Base-by-base conservation (phyloP, 1,140 invertebrate species). In the Sitobion miscanthi region DNA sequence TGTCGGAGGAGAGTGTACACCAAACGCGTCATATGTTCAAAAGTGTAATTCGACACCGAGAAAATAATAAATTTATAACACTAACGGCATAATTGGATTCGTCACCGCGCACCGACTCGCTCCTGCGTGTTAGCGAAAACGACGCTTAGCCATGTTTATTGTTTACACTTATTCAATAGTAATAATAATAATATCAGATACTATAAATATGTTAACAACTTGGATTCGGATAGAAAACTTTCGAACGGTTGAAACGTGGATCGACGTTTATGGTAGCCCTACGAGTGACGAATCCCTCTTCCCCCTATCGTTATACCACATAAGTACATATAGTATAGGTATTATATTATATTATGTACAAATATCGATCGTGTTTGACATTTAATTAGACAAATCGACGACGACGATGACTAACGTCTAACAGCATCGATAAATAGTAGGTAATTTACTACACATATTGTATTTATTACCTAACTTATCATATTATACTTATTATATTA, bases 31-130 rank as follows among this genome's bases (percentile, higher is more conserved):
- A 23, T 90, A 25, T 90, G 35, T 45, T 90, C 54, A 45, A 90
- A 77, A 62, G 54, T 69, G 89, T 90, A 90, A 90, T 90, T 69
- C 25, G 38, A 69, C 54, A 89, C 54, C 54, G 89, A 69, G 14
- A 62, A 90, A 90, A 90, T 69, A 62, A 69, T 69, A 88, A 35
- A 88, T 57, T 42, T 90, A 90, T 35, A 52, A 77, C 30, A 90
- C 23, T 45, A 42, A 42, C 42, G 1, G 20, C 42, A 57, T 38
- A 38, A 62, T 42, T 42, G 54, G 23, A 90, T 90, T 90, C 30
- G 89, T 69, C 89, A 90, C n/a, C 1, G 14, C 25, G 42, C 5
- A 86, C 62, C 14, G 30, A 77, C 62, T 17, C 5, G 4, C 62
- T n/a, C n/a, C 14, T 77, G 14, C 0, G 14, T 77, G 30, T n/a